Base-by-base conservation (phyloP, 2,888 invertebrate species). In the Drosophila helvetica region DNA sequence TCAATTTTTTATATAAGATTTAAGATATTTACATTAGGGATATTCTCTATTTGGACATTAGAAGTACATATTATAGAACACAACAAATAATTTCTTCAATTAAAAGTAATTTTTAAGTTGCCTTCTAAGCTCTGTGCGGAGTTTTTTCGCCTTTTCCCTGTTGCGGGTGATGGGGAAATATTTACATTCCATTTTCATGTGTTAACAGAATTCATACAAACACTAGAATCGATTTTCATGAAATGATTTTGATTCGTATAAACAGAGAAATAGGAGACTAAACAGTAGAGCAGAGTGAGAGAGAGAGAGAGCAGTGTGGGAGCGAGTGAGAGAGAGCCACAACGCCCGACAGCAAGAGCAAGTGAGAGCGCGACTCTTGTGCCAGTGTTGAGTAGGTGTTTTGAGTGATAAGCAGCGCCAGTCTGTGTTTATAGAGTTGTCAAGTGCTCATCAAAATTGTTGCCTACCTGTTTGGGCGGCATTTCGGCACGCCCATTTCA, bases 361-460 rank as follows among this genome's bases (percentile, higher is more conserved):
- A 7, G 38, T 6, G 38, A 6, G 15, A 38, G 15, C 0, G 15
- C 38, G 7, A n/a, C 38, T 15, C 38, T 7, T 12, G 6, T 15
- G 38, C 38, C 7, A 38, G 30, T 56, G 55, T 52, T 43, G 18
- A 47, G 46, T 38, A 25, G 51, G 48, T 54, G 67, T 48, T 54
- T 22, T 59, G 33, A 17, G 62, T 57, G 75, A 87, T 83, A 88
- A 88, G 72, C 86, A 72, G 30, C 45, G 38, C 7, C 43, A n/a
- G n/a, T 71, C 65, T 77, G 53, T 63, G 86, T 75, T 87, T 75
- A 88, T 82, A 74, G 88, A 86, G 80, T 72, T 82, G 83, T 86
- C 83, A 86, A 86, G 83, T 71, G 78, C 70, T 79, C 79, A 79
- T 87, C 73, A 81, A 81, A 85, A 46, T 65, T 43, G 53, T 60